Base-by-base conservation (phyloP, 1,140 invertebrate species). In the Pantala flavescens region DNA sequence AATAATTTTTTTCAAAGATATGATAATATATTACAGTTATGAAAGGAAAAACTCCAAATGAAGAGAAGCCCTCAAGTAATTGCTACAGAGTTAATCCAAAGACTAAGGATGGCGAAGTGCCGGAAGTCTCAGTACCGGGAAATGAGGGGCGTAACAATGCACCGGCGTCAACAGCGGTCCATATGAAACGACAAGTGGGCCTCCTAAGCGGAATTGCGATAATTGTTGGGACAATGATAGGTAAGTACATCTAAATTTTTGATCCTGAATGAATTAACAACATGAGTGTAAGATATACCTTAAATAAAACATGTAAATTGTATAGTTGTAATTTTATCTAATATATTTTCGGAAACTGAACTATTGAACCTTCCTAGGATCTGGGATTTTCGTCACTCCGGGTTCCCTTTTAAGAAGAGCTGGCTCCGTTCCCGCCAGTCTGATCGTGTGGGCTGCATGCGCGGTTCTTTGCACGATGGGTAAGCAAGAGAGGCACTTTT, bases 381-480 rank as follows among this genome's bases (percentile, higher is more conserved):
- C 84, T 74, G 86, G 86, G 7, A 87, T 87, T 74, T 87, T 87
- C 77, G 84, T 87, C 24, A 85, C 85, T 7, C 85, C 86, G 0
- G 85, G 84, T 77, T 86, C 85, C 21, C 82, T 87, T 42, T 78
- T 87, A 7, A 74, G 81, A 71, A 80, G 85, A 75, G 81, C 83
- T 0, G 85, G 84, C 3, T 86, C 84, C 72, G 84, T 86, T 14
- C 85, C 84, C n/a, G 73, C 84, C n/a, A 83, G 84, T 28, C 80
- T 87, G 2, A 77, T 87, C 12, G 81, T 87, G 14, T 87, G 86
- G 86, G 77, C 81, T 12, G 77, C 81, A 11, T 85, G 85, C 79
- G 86, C 86, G 24, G 71, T 85, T 16, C 82, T 84, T 74, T 85
- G 85, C 3, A 80, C 85, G 78, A 77, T 86, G 21, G 83, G 84